phyloP scores from a whole-genome alignment of 2,113 vertebrate genomes.

The Malurus melanocephalus region DNA sequence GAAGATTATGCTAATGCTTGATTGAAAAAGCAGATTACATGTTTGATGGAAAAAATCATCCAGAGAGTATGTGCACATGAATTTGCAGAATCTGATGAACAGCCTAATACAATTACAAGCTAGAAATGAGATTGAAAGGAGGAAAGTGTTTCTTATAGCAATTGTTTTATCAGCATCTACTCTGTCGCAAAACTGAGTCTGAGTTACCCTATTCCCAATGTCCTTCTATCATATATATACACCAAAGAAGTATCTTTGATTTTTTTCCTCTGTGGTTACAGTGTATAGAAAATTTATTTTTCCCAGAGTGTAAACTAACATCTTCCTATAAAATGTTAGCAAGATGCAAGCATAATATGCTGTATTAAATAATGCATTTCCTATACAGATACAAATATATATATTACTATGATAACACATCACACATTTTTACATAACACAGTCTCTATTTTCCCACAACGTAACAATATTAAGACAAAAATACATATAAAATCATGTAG shows the following conservation, averaged over 20 bases:
- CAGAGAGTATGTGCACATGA: not conserved
- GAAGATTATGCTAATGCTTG: not conserved
- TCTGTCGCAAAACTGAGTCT: not conserved
- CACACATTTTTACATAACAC: slow-evolving; percentile 62
- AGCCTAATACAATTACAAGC: not conserved
- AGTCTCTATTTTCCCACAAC: slow-evolving; percentile 64
- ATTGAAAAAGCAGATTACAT: not conserved
- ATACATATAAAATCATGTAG: slow-evolving; percentile 59
- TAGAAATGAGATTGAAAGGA: not conserved
- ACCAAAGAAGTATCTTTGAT: not conserved
- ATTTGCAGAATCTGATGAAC: not conserved
- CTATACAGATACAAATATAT: slow-evolving; percentile 72
- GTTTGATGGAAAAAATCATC: not conserved
- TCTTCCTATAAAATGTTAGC: slow-evolving; percentile 64
- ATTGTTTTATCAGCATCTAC: not conserved
- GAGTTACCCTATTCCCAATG: not conserved
- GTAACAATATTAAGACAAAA: slow-evolving; percentile 65
- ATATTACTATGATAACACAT: slow-evolving; percentile 75
- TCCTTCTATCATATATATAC: not conserved
- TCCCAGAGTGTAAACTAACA: slow-evolving; percentile 68
- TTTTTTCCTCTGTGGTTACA: slow-evolving; percentile 30
- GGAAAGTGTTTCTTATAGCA: not conserved
- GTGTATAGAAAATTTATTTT: slow-evolving; percentile 74
- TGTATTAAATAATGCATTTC: slow-evolving; percentile 72
- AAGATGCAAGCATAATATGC: slow-evolving; percentile 60